Evolutionary conservation across 2,797 vertebrate species (phyloP).

Genomic region (Staurois parvus): DNA sequence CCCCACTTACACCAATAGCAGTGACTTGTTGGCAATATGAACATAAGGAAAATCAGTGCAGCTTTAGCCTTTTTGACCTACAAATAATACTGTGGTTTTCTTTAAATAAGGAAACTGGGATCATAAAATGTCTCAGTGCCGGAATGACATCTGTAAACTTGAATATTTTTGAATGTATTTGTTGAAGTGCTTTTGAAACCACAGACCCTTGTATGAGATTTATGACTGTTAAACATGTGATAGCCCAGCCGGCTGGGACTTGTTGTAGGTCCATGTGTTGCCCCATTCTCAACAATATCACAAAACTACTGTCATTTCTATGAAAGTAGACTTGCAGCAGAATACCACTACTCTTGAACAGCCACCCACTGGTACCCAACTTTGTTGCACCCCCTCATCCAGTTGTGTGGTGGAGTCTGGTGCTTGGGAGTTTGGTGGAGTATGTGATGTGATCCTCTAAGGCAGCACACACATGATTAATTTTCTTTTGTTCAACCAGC

Average conservation of each 20-base stretch:
- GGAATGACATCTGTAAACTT: background rate
- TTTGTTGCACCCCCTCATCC: too few relatives aligned
- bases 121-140: background rate
- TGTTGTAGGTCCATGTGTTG: background rate
- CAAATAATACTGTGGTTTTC: background rate
- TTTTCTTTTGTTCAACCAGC: too few relatives aligned
- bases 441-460: too few relatives aligned
- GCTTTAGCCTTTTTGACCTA: background rate
- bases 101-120: background rate
- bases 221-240: background rate
- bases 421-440: too few relatives aligned
- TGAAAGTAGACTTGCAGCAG: background rate
- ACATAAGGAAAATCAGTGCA: background rate
- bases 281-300: background rate
- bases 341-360: background rate
- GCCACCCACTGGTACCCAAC: too few relatives aligned
- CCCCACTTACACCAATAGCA: background rate
- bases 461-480: too few relatives aligned
- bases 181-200: background rate
- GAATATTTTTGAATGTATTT: conserved; percentile 7
- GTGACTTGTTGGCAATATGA: too few relatives aligned
- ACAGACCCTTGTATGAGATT: background rate
- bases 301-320: background rate
- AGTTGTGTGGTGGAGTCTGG: too few relatives aligned
- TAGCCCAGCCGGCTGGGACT: background rate